Conservation (phyloP, 2,888 invertebrate species). For the Hyposoter dolosus region DNA sequence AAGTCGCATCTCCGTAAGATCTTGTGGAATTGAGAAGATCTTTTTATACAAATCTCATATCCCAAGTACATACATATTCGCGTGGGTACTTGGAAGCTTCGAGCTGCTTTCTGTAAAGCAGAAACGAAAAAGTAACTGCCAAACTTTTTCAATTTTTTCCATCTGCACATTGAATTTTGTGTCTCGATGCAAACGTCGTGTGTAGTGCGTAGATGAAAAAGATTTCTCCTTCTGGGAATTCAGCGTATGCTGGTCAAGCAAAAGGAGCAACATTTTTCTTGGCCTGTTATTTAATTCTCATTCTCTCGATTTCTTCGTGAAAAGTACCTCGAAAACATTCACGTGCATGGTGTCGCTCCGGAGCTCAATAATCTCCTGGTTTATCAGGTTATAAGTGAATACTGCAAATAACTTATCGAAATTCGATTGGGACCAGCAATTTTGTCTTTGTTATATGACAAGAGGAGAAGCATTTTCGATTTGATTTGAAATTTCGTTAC, state of each 20-base stretch:
- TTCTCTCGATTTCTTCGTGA: background rate
- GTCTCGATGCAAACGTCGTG: background rate
- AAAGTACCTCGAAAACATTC: background rate
- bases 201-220: background rate
- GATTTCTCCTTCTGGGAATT: background rate
- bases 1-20: constrained; percentile 48
- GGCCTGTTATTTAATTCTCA: background rate
- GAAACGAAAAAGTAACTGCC: background rate
- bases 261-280: background rate
- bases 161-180: constrained; percentile 9
- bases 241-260: background rate
- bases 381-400: constrained; percentile 25
- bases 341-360: background rate
- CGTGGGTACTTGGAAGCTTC: background rate
- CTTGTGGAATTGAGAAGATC: constrained; percentile 58
- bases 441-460: constrained; percentile 31
- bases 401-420: constrained; percentile 2
- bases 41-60: constrained; percentile 55
- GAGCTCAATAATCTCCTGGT: constrained; percentile 15
- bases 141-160: constrained; percentile 7
- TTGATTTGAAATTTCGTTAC: constrained; percentile 51
- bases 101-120: constrained; percentile 2
- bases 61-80: constrained; percentile 31
- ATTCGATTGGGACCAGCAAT: background rate
- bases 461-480: constrained; percentile 31